Evolutionary conservation across 2,797 vertebrate genomes (phyloP), one percentile per base, ranked within the genome.

Genomic region (Paedocypris micromegethes): DNA sequence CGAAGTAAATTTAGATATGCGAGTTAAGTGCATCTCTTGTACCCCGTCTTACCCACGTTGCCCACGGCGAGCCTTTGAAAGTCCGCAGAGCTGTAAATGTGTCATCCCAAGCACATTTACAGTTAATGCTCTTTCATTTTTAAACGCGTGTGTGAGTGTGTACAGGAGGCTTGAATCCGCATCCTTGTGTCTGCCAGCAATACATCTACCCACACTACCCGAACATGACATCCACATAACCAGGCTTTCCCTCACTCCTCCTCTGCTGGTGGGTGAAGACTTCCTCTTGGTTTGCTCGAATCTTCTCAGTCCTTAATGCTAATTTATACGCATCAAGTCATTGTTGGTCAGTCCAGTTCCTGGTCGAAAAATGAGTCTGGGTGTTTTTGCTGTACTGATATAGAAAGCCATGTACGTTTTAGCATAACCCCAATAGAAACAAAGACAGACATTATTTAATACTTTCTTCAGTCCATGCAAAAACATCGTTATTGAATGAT

Each of bases 41-140:
- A 51, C 49, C 70, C 40, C 62, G 55, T 77, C 72, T 64, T 51
- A 23, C 57, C 72, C 72, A 73, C 72, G 57, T 69, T 73, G 5
- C 62, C 41, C 51, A 52, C 66, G 61, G 64, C 54, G 58, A 57
- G n/a, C 7, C 64, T 60, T 50, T 71, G 56, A 59, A 61, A 60
- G 56, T 47, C 5, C 68, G 58, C 43, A 42, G 23, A 70, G 52
- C 73, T 66, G 58, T 77, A 78, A 71, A 74, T 64, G 74, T 70
- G 76, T 74, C 77, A 64, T 73, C 72, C 71, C 74, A 23, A 65
- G 74, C 75, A 61, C 77, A 78, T 75, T 79, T 84, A 81, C 88
- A 89, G 85, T 80, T 89, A 86, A 86, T 88, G 83, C 84, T 83
- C 40, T 79, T 88, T 89, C 71, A 87, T 87, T 87, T 83, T 87